These are phyloP conservation scores for Dascyllus trimaculatus DNA, from an alignment of 2,113 vertebrate genomes.

Conservation along the genomic window DNA sequence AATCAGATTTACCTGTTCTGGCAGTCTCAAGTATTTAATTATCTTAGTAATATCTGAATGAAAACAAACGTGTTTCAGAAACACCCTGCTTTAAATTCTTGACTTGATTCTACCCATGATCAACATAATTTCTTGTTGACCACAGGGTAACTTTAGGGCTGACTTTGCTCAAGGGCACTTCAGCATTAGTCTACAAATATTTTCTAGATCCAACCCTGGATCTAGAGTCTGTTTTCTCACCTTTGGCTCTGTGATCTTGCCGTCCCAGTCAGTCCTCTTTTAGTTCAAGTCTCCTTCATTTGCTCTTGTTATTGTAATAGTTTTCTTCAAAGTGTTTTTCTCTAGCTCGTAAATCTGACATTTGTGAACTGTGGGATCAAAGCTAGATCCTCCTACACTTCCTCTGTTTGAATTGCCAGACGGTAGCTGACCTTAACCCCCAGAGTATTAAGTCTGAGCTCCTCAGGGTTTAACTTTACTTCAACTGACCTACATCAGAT, in stretches of 20 bases:
- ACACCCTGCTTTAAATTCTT: conserved; percentile 5
- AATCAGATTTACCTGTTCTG: neutral
- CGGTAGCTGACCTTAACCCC: conserved; percentile 29
- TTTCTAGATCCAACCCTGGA: conserved; percentile 4
- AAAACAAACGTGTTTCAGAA: conserved; percentile 7
- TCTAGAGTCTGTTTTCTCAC: conserved; percentile 16
- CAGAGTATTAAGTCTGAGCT: conserved; percentile 8
- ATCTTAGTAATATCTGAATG: neutral
- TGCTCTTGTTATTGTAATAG: conserved; percentile 38
- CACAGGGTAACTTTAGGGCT: neutral
- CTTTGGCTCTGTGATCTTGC: conserved; percentile 22
- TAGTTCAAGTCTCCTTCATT: conserved; percentile 23
- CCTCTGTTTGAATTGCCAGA: conserved; percentile 7
- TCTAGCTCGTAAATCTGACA: conserved; percentile 24
- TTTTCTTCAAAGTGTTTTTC: conserved; percentile 35
- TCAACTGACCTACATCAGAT: conserved; percentile 38
- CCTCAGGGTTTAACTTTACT: conserved; percentile 32
- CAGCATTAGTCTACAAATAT: neutral
- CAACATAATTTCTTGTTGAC: neutral
- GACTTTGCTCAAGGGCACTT: conserved; percentile 36
- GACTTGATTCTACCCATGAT: neutral
- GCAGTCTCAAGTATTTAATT: neutral
- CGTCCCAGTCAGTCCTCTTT: neutral
- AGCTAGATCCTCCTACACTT: conserved; percentile 11
- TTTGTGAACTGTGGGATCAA: conserved; percentile 48